Conservation (phyloP, 2,888 invertebrate species). For the Alloscopus bannaensis region DNA sequence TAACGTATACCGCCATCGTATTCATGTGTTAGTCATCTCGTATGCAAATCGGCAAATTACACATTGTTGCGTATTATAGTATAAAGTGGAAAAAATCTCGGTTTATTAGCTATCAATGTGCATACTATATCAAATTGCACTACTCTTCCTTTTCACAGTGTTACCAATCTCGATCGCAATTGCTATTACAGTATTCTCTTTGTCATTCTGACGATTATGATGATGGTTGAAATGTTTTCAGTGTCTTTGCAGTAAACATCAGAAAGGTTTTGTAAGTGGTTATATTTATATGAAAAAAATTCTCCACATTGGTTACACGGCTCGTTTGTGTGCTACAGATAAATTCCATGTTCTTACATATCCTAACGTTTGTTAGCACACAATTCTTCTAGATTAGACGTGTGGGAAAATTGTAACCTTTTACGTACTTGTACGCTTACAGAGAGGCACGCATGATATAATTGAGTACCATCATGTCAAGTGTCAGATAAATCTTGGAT, state of each 20-base stretch:
- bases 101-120: no score
- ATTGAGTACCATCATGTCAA: no score
- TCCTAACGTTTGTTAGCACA: not conserved
- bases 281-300: not conserved
- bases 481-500: no score
- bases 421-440: not conserved
- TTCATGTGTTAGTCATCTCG: no score
- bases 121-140: no score
- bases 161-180: not conserved
- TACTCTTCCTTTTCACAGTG: not conserved
- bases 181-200: not conserved
- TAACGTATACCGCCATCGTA: no score
- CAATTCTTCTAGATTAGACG: no score
- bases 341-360: constrained; percentile 14
- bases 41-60: no score
- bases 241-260: constrained; percentile 4
- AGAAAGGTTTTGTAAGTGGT: not conserved
- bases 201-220: not conserved
- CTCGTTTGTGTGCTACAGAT: not conserved
- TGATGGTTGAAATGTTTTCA: not conserved
- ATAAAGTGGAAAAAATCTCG: no score
- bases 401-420: constrained; percentile 47
- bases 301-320: no score
- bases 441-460: not conserved
- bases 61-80: no score